Conservation (phyloP, 2,113 vertebrate genomes). For the Lipotes vexillifer region DNA sequence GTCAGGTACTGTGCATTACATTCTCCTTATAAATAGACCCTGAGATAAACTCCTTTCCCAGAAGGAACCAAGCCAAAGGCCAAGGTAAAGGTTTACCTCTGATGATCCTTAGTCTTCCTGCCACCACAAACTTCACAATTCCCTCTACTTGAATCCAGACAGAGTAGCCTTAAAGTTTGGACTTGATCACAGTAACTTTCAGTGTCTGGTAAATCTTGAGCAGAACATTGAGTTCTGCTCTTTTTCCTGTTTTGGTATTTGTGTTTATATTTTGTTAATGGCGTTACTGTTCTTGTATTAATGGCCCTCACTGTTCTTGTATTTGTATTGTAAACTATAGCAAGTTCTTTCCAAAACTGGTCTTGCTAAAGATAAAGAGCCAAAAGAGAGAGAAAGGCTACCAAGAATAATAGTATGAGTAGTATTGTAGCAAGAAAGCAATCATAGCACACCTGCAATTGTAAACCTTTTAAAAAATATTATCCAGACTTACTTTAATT, state of each 20-base stretch:
- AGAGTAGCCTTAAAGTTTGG: neutral
- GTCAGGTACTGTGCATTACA: neutral
- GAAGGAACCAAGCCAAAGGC: neutral
- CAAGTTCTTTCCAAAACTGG: neutral
- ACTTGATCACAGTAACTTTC: neutral
- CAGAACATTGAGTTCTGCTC: neutral
- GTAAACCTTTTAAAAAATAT: neutral
- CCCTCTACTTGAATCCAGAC: neutral
- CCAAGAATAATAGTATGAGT: neutral
- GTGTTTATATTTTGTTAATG: neutral
- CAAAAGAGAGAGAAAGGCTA: neutral
- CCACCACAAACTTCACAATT: neutral
- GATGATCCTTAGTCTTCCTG: neutral
- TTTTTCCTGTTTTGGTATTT: neutral
- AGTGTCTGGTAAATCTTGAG: neutral
- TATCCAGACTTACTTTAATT: neutral
- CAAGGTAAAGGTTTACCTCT: neutral
- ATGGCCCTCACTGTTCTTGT: neutral
- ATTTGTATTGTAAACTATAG: neutral
- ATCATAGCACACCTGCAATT: neutral
- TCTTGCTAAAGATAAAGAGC: neutral
- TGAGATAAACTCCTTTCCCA: neutral
- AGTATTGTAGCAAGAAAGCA: neutral
- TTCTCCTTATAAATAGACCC: neutral
- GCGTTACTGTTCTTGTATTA: neutral